phyloP scores from a whole-genome alignment of 1,140 invertebrate genomes.

The Neomicropteryx cornuta region DNA sequence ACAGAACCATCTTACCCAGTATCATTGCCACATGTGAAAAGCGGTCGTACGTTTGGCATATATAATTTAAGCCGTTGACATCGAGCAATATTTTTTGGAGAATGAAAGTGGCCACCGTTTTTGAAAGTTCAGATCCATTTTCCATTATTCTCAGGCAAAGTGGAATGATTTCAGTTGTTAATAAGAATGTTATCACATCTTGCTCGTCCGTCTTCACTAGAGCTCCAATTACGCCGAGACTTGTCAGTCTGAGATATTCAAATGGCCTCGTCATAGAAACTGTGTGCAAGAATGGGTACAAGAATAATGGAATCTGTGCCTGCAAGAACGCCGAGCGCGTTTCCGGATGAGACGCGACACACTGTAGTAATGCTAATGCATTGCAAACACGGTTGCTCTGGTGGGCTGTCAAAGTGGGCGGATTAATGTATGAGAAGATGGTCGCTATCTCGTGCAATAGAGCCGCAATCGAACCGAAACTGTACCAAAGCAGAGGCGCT shows the following conservation, averaged over 20 bases:
- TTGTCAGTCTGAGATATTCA: slow-evolving; percentile 94
- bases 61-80: slow-evolving; percentile 94
- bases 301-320: slow-evolving; percentile 94
- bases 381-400: slow-evolving; percentile 97
- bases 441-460: slow-evolving; percentile 91
- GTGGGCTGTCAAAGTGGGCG: slow-evolving; percentile 87
- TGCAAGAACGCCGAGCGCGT: slow-evolving; percentile 88
- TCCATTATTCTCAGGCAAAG: slow-evolving; percentile 98
- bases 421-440: slow-evolving; percentile 96
- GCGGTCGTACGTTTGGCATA: slow-evolving; percentile 93
- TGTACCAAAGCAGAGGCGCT: slow-evolving; percentile 97
- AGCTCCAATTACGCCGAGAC: slow-evolving; percentile 96
- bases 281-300: slow-evolving; percentile 97
- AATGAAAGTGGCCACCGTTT: slow-evolving; percentile 98
- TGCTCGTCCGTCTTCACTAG: slow-evolving; percentile 99
- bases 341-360: slow-evolving; percentile 98
- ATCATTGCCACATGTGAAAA: slow-evolving; percentile 99
- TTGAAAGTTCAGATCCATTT: slow-evolving; percentile 90
- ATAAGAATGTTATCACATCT: slow-evolving; percentile 96
- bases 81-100: slow-evolving; percentile 98
- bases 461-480: slow-evolving; percentile 95
- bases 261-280: slow-evolving; percentile 96
- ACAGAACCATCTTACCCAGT: slow-evolving; percentile 95
- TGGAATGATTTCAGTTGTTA: slow-evolving; percentile 98
- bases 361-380: slow-evolving; percentile 93